These are phyloP conservation scores for Hemiscyllium ocellatum DNA, from an alignment of 2,113 vertebrate species.

Conservation along the genomic window DNA sequence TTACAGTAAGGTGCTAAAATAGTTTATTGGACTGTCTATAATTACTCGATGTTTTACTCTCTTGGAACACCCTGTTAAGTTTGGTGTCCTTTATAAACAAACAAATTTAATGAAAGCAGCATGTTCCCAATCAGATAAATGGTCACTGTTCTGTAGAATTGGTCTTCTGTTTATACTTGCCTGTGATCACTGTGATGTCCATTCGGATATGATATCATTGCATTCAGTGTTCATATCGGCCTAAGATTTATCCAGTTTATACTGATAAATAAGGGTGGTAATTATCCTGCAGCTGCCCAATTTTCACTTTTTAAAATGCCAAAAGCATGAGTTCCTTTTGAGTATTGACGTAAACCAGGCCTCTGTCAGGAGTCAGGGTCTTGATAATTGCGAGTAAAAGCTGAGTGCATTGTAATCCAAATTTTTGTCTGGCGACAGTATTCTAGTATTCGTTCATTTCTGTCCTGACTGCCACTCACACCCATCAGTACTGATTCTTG, in stretches of 20 bases:
- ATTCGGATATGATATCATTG: not conserved
- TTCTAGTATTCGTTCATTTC: not conserved
- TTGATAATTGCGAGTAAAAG: not conserved
- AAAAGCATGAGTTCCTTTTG: not conserved
- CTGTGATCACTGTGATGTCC: too few species aligned
- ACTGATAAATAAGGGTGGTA: not conserved
- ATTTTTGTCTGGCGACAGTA: not conserved
- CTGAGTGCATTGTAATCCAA: not conserved
- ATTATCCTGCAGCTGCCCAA: not conserved
- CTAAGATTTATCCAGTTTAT: not conserved
- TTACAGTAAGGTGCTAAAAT: too few species aligned
- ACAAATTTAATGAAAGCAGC: too few species aligned
- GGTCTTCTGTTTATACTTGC: too few species aligned
- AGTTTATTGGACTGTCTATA: too few species aligned
- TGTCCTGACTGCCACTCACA: not conserved
- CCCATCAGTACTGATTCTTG: not conserved
- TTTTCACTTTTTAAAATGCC: not conserved
- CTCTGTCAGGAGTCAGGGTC: too few species aligned
- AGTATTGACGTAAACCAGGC: not conserved
- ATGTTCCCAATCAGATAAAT: too few species aligned
- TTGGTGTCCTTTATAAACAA: too few species aligned
- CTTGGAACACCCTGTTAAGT: too few species aligned
- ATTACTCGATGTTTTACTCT: too few species aligned
- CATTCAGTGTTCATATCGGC: not conserved
- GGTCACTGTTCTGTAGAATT: too few species aligned